These are phyloP conservation scores for Chauna torquata DNA, from an alignment of 2,113 vertebrate species.

Conservation along the genomic window DNA sequence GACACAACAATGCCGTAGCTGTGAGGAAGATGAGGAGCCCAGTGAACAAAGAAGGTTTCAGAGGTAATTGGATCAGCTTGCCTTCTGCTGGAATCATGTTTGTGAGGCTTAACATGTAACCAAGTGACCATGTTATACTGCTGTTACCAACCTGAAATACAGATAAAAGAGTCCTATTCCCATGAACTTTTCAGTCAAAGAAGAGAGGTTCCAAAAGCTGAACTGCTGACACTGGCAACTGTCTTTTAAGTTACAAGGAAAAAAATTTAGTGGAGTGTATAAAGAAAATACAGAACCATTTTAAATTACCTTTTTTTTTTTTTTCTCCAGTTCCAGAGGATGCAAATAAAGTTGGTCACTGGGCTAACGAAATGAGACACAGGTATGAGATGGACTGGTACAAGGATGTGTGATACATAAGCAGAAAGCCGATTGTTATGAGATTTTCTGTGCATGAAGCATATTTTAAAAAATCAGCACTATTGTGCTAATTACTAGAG, in stretches of 20 bases:
- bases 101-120: constrained; percentile 92
- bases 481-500: neutral
- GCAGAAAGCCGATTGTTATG: neutral
- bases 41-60: constrained; percentile 80
- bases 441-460: neutral
- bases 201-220: neutral
- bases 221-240: neutral
- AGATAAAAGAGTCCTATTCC: neutral
- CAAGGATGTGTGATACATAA: neutral
- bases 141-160: constrained; percentile 84
- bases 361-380: neutral
- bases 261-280: neutral
- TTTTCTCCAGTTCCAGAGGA: neutral
- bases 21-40: constrained; percentile 86
- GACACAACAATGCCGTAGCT: constrained; percentile 76
- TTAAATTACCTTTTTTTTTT: neutral
- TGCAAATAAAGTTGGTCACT: neutral
- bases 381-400: neutral
- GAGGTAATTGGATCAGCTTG: constrained; percentile 77
- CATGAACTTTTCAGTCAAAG: neutral
- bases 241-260: neutral
- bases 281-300: neutral
- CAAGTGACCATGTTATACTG: constrained; percentile 91
- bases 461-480: neutral
- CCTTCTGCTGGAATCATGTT: constrained; percentile 94